phyloP scores from a whole-genome alignment of 2,113 vertebrate genomes.

The Chaetodon auriga region DNA sequence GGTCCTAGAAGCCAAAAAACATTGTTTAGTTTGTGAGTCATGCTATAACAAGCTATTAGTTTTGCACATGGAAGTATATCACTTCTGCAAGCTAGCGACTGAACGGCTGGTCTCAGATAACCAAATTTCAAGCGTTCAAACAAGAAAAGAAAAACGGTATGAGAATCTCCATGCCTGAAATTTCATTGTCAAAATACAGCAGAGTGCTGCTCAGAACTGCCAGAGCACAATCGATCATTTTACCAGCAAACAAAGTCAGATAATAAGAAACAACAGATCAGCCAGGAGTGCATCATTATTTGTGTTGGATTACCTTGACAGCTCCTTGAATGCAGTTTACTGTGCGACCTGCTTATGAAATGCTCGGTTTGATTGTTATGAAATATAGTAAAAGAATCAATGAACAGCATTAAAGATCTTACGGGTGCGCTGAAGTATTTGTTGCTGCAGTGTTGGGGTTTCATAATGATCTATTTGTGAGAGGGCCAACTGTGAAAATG shows the following conservation, averaged over 20 bases:
- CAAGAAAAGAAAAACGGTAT: neutral
- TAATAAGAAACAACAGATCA: neutral
- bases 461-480: conserved; percentile 19
- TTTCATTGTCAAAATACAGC: conserved; percentile 16
- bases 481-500: neutral
- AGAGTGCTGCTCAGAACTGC: neutral
- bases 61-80: conserved; percentile 2
- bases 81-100: conserved; percentile 1
- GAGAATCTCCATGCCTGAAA: conserved; percentile 1
- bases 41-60: conserved; percentile 11
- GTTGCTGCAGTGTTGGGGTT: neutral
- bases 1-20: neutral
- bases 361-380: neutral
- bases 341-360: conserved; percentile 13
- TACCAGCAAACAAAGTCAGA: neutral
- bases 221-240: neutral
- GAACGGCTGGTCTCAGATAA: conserved; percentile 27
- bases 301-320: conserved; percentile 5
- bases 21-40: conserved; percentile 6
- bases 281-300: neutral
- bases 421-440: neutral
- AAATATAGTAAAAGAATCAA: neutral
- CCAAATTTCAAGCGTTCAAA: conserved; percentile 29
- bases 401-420: neutral
- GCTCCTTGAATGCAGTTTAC: conserved; percentile 9